Percentiles rank a stretch among this genome's conserved stretches.
Conservation (phyloP, 2,113 vertebrate genomes). For the Empidonax traillii region DNA sequence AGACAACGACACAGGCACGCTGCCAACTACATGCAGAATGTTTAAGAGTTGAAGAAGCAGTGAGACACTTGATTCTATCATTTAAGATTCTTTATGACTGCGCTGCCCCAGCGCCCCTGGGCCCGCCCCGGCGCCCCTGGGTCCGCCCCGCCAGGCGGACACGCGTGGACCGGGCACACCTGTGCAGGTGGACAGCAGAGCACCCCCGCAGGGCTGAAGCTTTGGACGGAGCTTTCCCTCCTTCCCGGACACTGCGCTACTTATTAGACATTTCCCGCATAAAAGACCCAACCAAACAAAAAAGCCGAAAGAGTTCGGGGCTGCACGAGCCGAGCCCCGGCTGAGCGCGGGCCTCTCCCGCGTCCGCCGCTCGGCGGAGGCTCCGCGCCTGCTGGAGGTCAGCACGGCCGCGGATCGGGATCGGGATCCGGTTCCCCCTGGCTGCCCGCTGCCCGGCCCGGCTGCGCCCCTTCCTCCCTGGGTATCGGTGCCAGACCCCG, state of each 20-base stretch:
- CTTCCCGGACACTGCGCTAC: background rate
- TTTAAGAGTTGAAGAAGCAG: background rate
- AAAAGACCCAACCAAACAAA: background rate
- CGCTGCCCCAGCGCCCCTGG: background rate
- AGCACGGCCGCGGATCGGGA: background rate
- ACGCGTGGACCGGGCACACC: background rate
- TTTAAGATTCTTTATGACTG: background rate
- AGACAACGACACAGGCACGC: background rate
- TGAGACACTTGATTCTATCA: accelerated
- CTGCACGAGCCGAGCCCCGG: background rate
- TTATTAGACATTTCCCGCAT: background rate
- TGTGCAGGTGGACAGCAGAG: background rate
- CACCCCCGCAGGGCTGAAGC: background rate
- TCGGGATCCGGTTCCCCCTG: background rate
- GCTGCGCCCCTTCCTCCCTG: background rate
- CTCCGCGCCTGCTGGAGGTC: background rate
- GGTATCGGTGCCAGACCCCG: background rate
- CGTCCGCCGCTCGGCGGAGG: background rate
- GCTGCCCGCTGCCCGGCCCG: background rate
- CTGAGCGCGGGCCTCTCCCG: background rate
- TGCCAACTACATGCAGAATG: background rate
- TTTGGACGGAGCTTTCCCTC: too few species aligned
- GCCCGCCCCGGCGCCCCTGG: background rate
- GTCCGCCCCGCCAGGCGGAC: background rate
- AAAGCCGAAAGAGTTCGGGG: background rate